Conservation (phyloP, 2,888 invertebrate species). For the Meandrusa payeni region DNA sequence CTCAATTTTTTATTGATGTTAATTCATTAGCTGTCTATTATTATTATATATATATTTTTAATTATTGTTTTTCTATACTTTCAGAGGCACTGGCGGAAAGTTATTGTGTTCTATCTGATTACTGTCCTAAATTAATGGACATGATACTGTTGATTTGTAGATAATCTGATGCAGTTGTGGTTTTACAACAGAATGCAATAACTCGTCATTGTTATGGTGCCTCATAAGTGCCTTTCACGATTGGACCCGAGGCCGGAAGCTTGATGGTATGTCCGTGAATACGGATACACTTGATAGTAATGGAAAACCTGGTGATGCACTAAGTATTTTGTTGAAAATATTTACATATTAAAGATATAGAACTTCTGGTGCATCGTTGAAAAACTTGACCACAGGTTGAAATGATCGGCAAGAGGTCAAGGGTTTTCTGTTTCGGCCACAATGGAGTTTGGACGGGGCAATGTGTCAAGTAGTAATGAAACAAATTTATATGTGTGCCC, state of each 20-base stretch:
- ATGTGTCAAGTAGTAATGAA: conserved; percentile 41
- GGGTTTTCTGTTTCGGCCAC: conserved; percentile 79
- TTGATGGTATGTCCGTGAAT: conserved; percentile 77
- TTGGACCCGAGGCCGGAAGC: conserved; percentile 79
- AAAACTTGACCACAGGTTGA: conserved; percentile 77
- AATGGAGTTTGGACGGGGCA: conserved; percentile 74
- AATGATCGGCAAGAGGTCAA: conserved; percentile 72
- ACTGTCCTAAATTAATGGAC: conserved; percentile 71
- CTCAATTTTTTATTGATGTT: conserved; percentile 17
- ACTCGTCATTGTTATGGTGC: conserved; percentile 79
- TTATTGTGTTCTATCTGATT: conserved; percentile 82
- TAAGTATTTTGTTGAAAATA: conserved; percentile 39
- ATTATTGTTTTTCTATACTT: conserved; percentile 73
- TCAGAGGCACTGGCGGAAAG: conserved; percentile 93
- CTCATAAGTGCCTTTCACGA: conserved; percentile 79
- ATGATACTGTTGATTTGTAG: conserved; percentile 72
- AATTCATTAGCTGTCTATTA: conserved; percentile 31
- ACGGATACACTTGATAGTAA: conserved; percentile 76
- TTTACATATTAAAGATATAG: conserved; percentile 37
- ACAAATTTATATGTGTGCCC: conserved; percentile 45
- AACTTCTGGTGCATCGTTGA: conserved; percentile 71
- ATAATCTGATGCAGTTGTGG: conserved; percentile 67
- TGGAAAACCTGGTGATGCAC: conserved; percentile 81
- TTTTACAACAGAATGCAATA: conserved; percentile 76
- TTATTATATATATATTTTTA: conserved; percentile 60